Evolutionary conservation across 2,797 vertebrate genomes (phyloP), one percentile per base, ranked within the genome.

Genomic region (Amblyopsis hoosieri): DNA sequence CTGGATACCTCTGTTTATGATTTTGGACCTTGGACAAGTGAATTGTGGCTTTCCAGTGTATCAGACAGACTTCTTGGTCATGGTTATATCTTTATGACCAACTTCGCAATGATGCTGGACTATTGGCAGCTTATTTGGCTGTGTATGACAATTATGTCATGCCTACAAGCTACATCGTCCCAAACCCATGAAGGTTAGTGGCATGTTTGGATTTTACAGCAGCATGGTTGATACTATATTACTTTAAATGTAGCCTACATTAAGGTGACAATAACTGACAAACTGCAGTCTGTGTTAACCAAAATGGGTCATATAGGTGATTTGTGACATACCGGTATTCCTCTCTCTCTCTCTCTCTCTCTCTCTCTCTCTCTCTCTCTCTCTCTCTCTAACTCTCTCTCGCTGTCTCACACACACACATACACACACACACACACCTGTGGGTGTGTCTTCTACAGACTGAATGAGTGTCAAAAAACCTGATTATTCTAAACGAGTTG

Each of bases 111-210:
- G 71, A 87, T 54, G 66, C 90, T 91, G 89, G 54, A 84, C 45
- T 64, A 67, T 62, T 80, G 78, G 84, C 47, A 69, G 78, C 68
- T 88, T 57, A 33, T 88, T 52, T 62, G 84, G 10, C 31, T 90
- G 31, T 81, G 75, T 65, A 45, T 86, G 55, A 62, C 76, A 37
- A 66, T 90, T 37, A 59, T 66, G 2, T 83, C 84, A 73, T 67
- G 60, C 57, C 63, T 84, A 1, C 80, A 68, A 19, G 60, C 74
- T 23, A 60, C 76, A 31, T 66, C 62, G 58, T 46, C 73, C 8
- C 90, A 91, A 82, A 83, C 85, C 2, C 89, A 92, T 53, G 90
- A 92, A 89, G 92, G 92, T 94, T 85, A 15, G 85, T 8, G 9
- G 42, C 47, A 55, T 59, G 56, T 15, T 54, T 11, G 0, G 11